These are phyloP conservation scores for Agrilus mali DNA, from an alignment of 2,888 invertebrate species.

Conservation along the genomic window DNA sequence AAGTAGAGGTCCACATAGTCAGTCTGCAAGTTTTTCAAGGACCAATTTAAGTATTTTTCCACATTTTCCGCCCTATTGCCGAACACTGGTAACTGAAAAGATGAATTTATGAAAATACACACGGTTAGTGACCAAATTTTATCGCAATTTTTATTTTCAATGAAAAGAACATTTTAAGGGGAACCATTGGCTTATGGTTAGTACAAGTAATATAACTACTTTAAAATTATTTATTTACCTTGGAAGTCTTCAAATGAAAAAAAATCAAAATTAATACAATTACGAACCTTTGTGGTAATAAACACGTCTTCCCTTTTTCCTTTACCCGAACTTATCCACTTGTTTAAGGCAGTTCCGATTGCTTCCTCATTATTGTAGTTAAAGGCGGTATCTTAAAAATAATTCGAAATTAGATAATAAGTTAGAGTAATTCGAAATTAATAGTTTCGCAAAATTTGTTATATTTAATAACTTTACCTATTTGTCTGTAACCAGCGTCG, in stretches of 20 bases:
- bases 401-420: neutral
- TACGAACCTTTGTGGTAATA: conserved; percentile 63
- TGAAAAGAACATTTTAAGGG: neutral
- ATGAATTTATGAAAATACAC: conserved; percentile 1
- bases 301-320: conserved; percentile 60
- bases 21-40: conserved; percentile 49
- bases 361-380: conserved; percentile 68
- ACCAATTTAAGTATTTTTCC: conserved; percentile 48
- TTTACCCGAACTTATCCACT: conserved; percentile 50
- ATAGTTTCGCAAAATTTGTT: too few species aligned
- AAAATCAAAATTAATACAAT: too few species aligned
- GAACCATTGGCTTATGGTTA: neutral
- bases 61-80: conserved; percentile 57
- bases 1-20: conserved; percentile 68
- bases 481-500: conserved; percentile 59
- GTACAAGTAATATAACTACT: too few species aligned
- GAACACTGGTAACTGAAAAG: conserved; percentile 50
- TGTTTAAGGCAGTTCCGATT: conserved; percentile 54
- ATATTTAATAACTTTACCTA: conserved; percentile 35
- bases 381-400: conserved; percentile 56
- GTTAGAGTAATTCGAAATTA: too few species aligned
- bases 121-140: neutral
- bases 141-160: neutral
- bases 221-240: too few species aligned
- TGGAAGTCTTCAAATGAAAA: too few species aligned